Conservation (phyloP, 53 echinoderm and acorn worm genomes). For the Stichopus horrens region DNA sequence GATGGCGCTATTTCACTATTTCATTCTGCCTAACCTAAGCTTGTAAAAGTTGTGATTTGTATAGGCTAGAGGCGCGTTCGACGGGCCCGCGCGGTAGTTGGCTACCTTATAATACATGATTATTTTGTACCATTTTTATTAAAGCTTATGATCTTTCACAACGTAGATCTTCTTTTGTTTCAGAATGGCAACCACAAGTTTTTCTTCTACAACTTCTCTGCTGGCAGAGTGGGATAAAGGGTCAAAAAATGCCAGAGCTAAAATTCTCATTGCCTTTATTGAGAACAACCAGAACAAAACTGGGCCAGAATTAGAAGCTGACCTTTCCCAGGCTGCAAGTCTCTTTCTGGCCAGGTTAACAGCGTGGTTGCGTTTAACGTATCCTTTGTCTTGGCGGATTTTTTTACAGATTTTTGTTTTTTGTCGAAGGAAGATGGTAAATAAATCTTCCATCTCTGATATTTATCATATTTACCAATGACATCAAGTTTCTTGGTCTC, state of each 20-base stretch:
- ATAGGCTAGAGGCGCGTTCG: no score
- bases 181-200: constrained; percentile 67
- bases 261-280: constrained; percentile 77
- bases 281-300: constrained; percentile 83
- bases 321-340: constrained; percentile 93
- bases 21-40: no score
- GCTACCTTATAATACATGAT: no score
- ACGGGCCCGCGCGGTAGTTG: no score
- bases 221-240: constrained; percentile 93
- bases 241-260: constrained; percentile 65
- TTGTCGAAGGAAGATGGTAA: no score
- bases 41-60: no score
- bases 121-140: no score
- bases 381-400: constrained; percentile 56
- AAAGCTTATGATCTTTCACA: neutral
- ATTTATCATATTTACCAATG: no score
- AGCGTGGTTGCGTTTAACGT: constrained; percentile 94
- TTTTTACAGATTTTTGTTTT: no score
- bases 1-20: no score
- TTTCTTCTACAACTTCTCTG: constrained; percentile 62
- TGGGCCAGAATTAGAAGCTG: constrained; percentile 88
- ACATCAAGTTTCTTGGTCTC: no score
- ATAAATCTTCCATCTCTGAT: no score
- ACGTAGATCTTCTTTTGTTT: neutral
- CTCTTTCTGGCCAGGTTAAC: constrained; percentile 88